Base-by-base conservation (phyloP, 2,113 vertebrate genomes). In the Ciconia maguari region DNA sequence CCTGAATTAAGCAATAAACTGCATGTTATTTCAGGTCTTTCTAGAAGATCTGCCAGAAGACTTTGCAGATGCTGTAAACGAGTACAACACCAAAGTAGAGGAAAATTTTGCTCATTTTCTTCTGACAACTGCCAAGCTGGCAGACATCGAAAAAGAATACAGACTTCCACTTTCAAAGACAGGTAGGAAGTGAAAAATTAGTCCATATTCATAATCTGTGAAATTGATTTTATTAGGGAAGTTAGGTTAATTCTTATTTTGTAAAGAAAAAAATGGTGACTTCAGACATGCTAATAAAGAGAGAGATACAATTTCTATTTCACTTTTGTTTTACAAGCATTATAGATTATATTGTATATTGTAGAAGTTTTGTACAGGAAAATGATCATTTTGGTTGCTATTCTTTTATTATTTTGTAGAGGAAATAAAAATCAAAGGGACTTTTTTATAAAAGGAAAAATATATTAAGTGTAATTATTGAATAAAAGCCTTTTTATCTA, bases 31-130 rank as follows among this genome's bases (percentile, higher is more conserved):
- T 74, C 57, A 97, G 97, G 95, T 94, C 29, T 93, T 97, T 79
- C 87, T 97, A 57, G 92, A 96, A 48, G 85, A 91, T 71, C 96
- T 96, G 24, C 97, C 96, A 65, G 27, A 96, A 83, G 95, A 97
- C 13, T 97, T 98, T 94, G 95, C 90, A 51, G 24, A 36, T 42
- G 83, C 91, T 86, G 78, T 95, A 42, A 29, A 96, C 27, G 91
- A 98, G 20, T 95, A 96, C 85, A 97, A 97, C 36, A 55, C 27
- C 55, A 96, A 84, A 87, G 87, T 92, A 54, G 7, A 87, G 49
- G 68, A 94, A 46, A 96, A 96, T 30, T 96, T 96, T 93, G 96
- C 84, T 83, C 92, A 94, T 55, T 98, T 97, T 84, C 94, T 98
- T 65, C 83, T 96, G 77, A 91, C 81, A 51, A 49, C 66, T 72